Base-by-base conservation (phyloP, 2,888 invertebrate genomes). In the Notodonta dromedarius region DNA sequence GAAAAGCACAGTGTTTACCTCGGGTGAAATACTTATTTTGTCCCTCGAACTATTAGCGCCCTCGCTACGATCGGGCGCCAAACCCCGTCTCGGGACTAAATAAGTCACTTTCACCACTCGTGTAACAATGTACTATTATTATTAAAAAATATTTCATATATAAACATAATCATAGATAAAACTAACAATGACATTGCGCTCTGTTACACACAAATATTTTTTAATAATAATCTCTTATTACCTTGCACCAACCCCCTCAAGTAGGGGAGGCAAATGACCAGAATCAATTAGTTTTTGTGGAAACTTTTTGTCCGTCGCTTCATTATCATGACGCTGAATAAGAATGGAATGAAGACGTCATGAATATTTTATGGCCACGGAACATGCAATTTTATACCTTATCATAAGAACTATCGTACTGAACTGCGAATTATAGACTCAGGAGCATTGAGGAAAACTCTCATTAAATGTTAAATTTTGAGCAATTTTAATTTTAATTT, bases 211-310 rank as follows among this genome's bases (percentile, higher is more conserved):
- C 24, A 24, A 24, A 24, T 24, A 24, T 2, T 24, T 24, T 24
- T 24, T 24, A 24, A 24, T 24, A 24, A 24, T 24, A 24, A 9
- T 4, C 42, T 57, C 64, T 61, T 65, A 40, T 58, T 24, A 0
- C 56, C 60, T 66, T 74, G 11, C 5, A 40, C 72, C 73, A 62
- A 11, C 8, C 14, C 42, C n/a, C 52, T 44, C 32, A 70, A 68
- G 60, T 57, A 62, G 64, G 70, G 73, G 70, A 76, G 61, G 66
- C 65, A 68, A 77, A 80, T 79, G 76, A 74, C 71, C 70, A 66
- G 78, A 82, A 85, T 81, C 84, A 85, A 85, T 85, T 84, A 84
- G 79, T 79, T 80, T 76, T 80, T 76, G 73, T 62, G 63, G 62
- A 62, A 76, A 78, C 73, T 80, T 84, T 80, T 83, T 79, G 73